These are phyloP conservation scores for Xyrichtys novacula DNA, from an alignment of 2,797 vertebrate species.

Conservation along the genomic window DNA sequence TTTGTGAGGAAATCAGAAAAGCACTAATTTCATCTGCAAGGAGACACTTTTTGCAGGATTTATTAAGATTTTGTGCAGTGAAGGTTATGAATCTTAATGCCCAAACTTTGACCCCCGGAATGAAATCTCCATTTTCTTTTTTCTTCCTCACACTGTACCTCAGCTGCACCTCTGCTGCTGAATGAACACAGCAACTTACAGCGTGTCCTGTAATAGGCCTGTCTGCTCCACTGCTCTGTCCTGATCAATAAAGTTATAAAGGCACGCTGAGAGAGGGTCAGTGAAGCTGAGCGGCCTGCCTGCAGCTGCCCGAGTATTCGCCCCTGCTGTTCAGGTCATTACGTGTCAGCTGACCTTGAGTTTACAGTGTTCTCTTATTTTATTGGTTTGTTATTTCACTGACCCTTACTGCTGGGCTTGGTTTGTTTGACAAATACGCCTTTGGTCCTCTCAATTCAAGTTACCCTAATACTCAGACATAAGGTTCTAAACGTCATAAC, in stretches of 20 bases:
- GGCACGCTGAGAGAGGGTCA: background rate
- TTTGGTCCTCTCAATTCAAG: too few relatives aligned
- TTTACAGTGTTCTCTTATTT: background rate
- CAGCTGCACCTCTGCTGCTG: background rate
- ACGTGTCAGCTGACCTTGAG: conserved; percentile 50
- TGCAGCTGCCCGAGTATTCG: conserved; percentile 32
- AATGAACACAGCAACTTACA: background rate
- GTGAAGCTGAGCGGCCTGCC: conserved; percentile 24
- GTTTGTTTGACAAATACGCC: too few relatives aligned
- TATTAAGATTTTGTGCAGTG: background rate
- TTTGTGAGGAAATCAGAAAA: too few relatives aligned
- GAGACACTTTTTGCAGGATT: background rate
- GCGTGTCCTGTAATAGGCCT: conserved; percentile 9
- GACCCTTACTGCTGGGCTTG: background rate
- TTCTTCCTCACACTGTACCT: background rate
- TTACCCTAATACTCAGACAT: too few relatives aligned
- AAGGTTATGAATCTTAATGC: background rate
- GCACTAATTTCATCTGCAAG: too few relatives aligned
- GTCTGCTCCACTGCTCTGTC: conserved; percentile 34
- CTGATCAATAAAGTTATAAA: conserved; percentile 58
- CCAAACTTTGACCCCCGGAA: too few relatives aligned
- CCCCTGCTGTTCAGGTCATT: conserved; percentile 26
- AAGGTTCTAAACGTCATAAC: too few relatives aligned
- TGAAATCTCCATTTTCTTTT: background rate
- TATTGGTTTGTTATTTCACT: background rate